Conservation (phyloP, 2,797 vertebrate genomes). For the Vipera latastei region DNA sequence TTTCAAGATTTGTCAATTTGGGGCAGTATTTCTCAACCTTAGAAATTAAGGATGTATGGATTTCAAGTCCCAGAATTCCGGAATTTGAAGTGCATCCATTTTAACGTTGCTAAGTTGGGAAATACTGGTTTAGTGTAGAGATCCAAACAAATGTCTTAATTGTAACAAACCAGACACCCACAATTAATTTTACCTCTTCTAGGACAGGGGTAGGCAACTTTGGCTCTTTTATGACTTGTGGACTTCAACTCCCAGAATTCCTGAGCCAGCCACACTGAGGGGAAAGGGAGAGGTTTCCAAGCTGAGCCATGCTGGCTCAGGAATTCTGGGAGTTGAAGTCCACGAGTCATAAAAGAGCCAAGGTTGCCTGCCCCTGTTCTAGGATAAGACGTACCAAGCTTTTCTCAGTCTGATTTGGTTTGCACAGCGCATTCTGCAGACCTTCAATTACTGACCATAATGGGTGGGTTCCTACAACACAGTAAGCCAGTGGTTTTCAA, state of each 20-base stretch:
- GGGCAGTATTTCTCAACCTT: not conserved
- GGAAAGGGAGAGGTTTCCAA: too few relatives aligned
- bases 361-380: not conserved
- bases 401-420: not conserved
- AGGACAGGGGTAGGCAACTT: too few relatives aligned
- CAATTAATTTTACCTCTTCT: not conserved
- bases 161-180: not conserved
- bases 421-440: not conserved
- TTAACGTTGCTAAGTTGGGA: not conserved
- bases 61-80: not conserved
- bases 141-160: not conserved
- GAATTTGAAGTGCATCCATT: not conserved
- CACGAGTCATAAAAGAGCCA: too few relatives aligned
- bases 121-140: not conserved
- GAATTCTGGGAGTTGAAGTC: too few relatives aligned
- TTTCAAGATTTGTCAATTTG: conserved; percentile 38
- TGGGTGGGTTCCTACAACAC: not conserved
- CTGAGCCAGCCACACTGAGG: too few relatives aligned
- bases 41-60: not conserved
- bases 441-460: not conserved
- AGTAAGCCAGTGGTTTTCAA: not conserved
- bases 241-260: too few relatives aligned
- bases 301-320: too few relatives aligned
- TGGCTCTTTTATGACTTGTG: too few relatives aligned
- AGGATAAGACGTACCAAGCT: not conserved